Percentiles rank a stretch among this genome's conserved stretches.
phyloP scores from a whole-genome alignment of 2,888 invertebrate genomes.

The Heliconius ethilla region DNA sequence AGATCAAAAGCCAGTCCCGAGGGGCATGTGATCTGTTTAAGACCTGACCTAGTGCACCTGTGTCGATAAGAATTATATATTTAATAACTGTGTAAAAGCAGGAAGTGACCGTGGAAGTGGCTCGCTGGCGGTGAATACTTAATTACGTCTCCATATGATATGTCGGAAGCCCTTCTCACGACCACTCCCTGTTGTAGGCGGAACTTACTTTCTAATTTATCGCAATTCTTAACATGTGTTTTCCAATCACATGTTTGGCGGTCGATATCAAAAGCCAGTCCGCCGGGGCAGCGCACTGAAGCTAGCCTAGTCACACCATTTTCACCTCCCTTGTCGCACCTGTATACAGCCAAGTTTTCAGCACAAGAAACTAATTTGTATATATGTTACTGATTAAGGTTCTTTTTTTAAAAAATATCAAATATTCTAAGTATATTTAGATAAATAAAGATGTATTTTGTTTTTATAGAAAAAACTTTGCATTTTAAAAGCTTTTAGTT shows the following conservation, averaged over 20 bases:
- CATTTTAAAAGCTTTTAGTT: neutral
- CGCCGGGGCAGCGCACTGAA: conserved; percentile 93
- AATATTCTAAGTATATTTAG: neutral
- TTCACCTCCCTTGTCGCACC: conserved; percentile 96
- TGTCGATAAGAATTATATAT: conserved; percentile 81
- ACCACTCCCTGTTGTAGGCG: conserved; percentile 68
- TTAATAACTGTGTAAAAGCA: conserved; percentile 66
- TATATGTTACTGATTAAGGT: neutral
- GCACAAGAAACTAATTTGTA: conserved; percentile 41
- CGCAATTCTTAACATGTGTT: conserved; percentile 97
- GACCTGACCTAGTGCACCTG: conserved; percentile 97
- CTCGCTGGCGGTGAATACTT: conserved; percentile 49
- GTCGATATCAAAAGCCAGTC: conserved; percentile 96
- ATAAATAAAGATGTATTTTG: neutral
- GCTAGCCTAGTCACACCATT: conserved; percentile 93
- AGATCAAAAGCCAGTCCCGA: conserved; percentile 98
- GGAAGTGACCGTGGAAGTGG: conserved; percentile 77
- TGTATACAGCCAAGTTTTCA: conserved; percentile 81
- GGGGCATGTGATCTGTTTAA: conserved; percentile 98
- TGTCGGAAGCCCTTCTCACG: conserved; percentile 73
- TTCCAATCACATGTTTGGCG: conserved; percentile 98
- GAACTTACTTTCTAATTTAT: conserved; percentile 95
- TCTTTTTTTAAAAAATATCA: neutral
- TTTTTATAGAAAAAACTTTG: neutral
- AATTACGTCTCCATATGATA: conserved; percentile 46